Percentiles rank a stretch among this genome's conserved stretches.
Evolutionary conservation across 2,888 invertebrate species (phyloP).

Genomic region (Drosophila prostipennis): DNA sequence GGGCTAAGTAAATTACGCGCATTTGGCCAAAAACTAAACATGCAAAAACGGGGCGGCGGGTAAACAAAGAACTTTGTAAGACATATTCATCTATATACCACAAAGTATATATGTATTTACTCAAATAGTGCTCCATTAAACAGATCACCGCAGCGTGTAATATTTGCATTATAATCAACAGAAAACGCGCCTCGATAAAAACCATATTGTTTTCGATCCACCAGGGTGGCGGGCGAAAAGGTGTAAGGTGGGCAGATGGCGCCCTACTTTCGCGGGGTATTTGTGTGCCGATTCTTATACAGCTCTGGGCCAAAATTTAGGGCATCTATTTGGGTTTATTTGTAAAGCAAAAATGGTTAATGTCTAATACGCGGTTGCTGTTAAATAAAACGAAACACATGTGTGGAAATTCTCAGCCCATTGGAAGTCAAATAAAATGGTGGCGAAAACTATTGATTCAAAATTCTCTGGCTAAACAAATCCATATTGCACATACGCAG

Average conservation of each 20-base stretch:
- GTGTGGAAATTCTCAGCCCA: conserved; percentile 68
- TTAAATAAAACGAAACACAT: conserved; percentile 68
- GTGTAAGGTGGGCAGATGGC: conserved; percentile 70
- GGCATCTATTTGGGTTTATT: conserved; percentile 74
- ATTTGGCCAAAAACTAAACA: conserved; percentile 62
- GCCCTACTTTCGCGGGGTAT: conserved; percentile 62
- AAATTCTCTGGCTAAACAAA: conserved; percentile 2
- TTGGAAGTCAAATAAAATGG: conserved; percentile 33
- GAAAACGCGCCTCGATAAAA: conserved; percentile 62
- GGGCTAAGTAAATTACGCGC: conserved; percentile 75
- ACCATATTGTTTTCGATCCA: conserved; percentile 69
- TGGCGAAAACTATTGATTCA: conserved; percentile 13
- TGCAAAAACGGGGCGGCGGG: conserved; percentile 27
- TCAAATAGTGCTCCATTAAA: conserved; percentile 29
- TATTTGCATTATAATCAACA: conserved; percentile 74
- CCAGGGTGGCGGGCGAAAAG: conserved; percentile 26
- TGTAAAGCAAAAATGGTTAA: conserved; percentile 60
- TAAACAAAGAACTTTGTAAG: conserved; percentile 69
- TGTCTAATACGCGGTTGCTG: conserved; percentile 40
- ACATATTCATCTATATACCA: conserved; percentile 16
- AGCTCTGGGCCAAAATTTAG: conserved; percentile 60
- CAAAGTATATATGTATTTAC: conserved; percentile 10
- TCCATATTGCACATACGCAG: conserved; percentile 65
- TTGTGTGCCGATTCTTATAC: conserved; percentile 28
- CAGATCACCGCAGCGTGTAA: conserved; percentile 66